Conservation (phyloP, 2,113 vertebrate genomes). For the Rhinolophus ferrumequinum region DNA sequence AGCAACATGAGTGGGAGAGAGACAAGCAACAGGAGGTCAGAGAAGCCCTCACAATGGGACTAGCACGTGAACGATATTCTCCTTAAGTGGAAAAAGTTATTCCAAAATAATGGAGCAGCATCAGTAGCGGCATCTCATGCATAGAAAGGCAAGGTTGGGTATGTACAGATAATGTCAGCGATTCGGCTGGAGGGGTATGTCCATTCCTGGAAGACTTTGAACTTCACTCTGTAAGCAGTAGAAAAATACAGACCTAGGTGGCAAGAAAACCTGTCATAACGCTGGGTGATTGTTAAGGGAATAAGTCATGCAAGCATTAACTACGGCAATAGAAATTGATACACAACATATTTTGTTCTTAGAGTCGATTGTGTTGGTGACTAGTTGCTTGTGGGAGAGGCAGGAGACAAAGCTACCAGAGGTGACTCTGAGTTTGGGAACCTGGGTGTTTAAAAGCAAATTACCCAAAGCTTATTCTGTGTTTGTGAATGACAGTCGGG, state of each 20-base stretch:
- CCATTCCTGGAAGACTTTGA: constrained; percentile 8
- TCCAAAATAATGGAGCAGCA: not conserved
- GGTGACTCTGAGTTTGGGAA: not conserved
- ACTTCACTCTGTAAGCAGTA: constrained; percentile 17
- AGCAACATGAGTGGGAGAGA: not conserved
- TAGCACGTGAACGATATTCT: not conserved
- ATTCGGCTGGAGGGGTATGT: not conserved
- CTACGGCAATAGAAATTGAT: not conserved
- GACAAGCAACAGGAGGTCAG: not conserved
- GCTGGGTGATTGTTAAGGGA: not conserved
- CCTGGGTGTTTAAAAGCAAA: not conserved
- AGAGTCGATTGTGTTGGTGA: not conserved
- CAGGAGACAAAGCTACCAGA: not conserved
- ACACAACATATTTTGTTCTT: not conserved
- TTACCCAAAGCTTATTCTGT: not conserved
- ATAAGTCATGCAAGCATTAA: not conserved
- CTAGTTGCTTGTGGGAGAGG: not conserved
- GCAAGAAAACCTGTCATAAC: not conserved
- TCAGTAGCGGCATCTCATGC: not conserved
- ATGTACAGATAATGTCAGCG: not conserved
- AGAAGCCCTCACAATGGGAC: not conserved
- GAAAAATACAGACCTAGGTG: not conserved
- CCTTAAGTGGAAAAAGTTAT: not conserved
- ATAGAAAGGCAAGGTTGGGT: not conserved
- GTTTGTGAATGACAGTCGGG: constrained; percentile 33